Evolutionary conservation across 2,888 invertebrate genomes (phyloP), one percentile per base, ranked within the genome.

Genomic region (Himalopsyche anomala): DNA sequence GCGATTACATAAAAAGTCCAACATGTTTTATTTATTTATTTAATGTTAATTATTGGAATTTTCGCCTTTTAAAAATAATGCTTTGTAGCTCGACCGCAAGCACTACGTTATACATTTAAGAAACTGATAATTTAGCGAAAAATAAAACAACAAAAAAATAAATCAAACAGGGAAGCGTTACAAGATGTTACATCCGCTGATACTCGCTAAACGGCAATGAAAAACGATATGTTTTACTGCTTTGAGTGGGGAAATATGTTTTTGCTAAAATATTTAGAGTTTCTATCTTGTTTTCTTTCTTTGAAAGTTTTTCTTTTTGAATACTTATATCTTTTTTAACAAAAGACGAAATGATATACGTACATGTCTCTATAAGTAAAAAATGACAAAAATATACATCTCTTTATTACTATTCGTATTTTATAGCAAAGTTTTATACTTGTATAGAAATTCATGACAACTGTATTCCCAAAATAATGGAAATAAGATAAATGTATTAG

Each of bases 121-220:
- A 62, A 62, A 19, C 62, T 62, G 62, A 62, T 62, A 62, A 62
- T 62, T 62, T 62, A 19, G 15, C 62, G 19, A 62, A 62, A 62
- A 62, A 62, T 19, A 62, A 62, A 62, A 62, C 62, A 62, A 62
- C 62, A 62, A 62, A 62, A 62, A 62, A 19, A 62, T 62, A 62
- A 62, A 62, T 62, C 62, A 62, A 62, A 62, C 62, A 19, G 19
- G 6, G 62, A 62, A 62, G 62, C 62, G n/a, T 28, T 62, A 19
- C 62, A 62, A 62, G 19, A 62, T 62, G 62, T 62, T 62, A 62
- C 62, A 62, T 62, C 62, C 62, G 62, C 62, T 62, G 62, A 62
- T 62, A 19, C 11, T 19, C 19, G 62, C 62, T 62, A 62, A 62
- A 62, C 62, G 62, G 62, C 62, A 19, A 62, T 62, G 62, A 62